Evolutionary conservation across 2,797 vertebrate species (phyloP).

Genomic region (Oreonectes daqikongensis): DNA sequence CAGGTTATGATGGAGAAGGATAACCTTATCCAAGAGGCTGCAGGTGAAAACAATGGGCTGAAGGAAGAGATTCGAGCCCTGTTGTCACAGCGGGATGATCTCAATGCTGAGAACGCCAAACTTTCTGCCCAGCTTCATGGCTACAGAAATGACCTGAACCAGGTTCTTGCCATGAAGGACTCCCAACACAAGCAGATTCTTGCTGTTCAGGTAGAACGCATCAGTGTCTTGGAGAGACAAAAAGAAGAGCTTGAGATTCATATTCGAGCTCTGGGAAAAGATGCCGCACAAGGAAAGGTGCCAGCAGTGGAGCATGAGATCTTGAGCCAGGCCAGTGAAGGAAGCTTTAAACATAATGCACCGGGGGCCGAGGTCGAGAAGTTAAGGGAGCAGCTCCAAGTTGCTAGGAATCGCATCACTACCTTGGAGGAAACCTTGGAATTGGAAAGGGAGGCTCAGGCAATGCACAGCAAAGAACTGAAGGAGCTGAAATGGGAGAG

Average conservation of each 20-base stretch:
- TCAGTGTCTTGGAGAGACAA: constrained; percentile 80
- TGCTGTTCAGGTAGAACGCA: constrained; percentile 79
- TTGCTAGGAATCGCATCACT: constrained; percentile 73
- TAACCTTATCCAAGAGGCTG: constrained; percentile 91
- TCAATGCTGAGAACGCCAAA: constrained; percentile 92
- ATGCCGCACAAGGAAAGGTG: constrained; percentile 59
- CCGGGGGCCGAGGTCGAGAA: constrained; percentile 78
- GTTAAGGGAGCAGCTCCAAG: constrained; percentile 75
- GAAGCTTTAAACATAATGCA: constrained; percentile 59
- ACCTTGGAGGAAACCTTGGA: constrained; percentile 73
- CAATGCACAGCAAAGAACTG: constrained; percentile 79
- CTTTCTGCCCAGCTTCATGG: constrained; percentile 86
- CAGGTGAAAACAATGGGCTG: constrained; percentile 89
- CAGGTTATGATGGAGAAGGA: constrained; percentile 91
- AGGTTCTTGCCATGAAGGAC: constrained; percentile 93
- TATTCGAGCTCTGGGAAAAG: constrained; percentile 65
- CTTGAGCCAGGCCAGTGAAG: constrained; percentile 73
- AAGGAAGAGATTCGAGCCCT: constrained; percentile 88
- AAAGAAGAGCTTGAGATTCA: constrained; percentile 70
- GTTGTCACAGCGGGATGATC: constrained; percentile 86
- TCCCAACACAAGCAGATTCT: constrained; percentile 92
- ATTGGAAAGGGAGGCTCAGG: constrained; percentile 74
- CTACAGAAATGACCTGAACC: constrained; percentile 90
- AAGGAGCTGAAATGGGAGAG: constrained; percentile 88
- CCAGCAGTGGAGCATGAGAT: constrained; percentile 69